Evolutionary conservation across 2,797 vertebrate species (phyloP), one percentile per base, ranked within the genome.

Genomic region (Gila robusta): DNA sequence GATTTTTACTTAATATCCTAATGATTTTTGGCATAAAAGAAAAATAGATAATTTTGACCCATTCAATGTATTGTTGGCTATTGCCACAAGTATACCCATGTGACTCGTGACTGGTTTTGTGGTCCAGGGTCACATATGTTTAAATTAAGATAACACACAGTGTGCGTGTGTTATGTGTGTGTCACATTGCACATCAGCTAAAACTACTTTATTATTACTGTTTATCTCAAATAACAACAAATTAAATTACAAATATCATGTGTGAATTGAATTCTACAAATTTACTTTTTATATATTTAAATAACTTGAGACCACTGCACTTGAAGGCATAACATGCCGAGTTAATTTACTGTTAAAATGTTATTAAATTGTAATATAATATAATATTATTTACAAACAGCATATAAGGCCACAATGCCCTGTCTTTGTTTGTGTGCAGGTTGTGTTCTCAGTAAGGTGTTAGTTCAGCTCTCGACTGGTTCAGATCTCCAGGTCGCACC

Each of bases 261-360:
- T 70, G 19, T 44, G 70, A 41, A 71, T 11, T 28, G 2, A 62
- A 28, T 28, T 64, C 59, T 28, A 28, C 11, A 64, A 26, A 26
- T 62, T 2, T 2, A n/a, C 23, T 26, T 62, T n/a, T 14, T 23
- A 56, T 4, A 56, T 23, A 56, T 56, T 56, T n/a, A 10, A 56
- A 56, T 23, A n/a, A 56, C 21, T 14, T 26, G 44, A 19, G 44
- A 73, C 14, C 4, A 8, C 1, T 73, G 41, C 41, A 73, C 11
- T 32, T 32, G 32, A 73, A 17, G 2, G 7, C 21, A 10, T 21
- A 23, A 56, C 7, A 73, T 5, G n/a, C 14, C 0, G 41, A 41
- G 23, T 52, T 74, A 52, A 74, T 49, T 73, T 19, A 72, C 39
- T 26, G n/a, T 10, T 73, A 62, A 62, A 62, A 62, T 64, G n/a